Conservation (phyloP, 2,888 invertebrate species). For the Heteromurus nitidus region DNA sequence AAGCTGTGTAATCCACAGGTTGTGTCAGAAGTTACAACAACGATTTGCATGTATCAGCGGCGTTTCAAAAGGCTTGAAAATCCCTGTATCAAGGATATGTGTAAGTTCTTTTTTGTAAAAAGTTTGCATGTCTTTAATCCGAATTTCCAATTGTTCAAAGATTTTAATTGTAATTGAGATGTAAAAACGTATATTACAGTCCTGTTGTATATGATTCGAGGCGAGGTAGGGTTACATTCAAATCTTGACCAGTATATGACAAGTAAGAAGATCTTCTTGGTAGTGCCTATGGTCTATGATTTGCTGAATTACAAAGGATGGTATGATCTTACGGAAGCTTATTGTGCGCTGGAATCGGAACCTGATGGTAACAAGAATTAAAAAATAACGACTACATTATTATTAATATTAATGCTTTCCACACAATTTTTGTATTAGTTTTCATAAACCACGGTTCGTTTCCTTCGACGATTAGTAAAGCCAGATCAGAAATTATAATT, state of each 20-base stretch:
- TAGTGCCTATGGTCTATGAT: constrained; percentile 23
- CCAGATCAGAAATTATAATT: no score
- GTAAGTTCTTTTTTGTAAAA: constrained; percentile 6
- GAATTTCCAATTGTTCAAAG: no score
- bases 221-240: background rate
- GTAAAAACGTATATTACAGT: no score
- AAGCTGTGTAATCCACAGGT: no score
- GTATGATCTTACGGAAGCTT: constrained; percentile 21
- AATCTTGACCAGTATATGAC: background rate
- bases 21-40: no score
- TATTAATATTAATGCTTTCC: no score
- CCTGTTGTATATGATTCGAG: background rate
- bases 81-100: constrained; percentile 49
- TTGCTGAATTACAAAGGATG: constrained; percentile 7
- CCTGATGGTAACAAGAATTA: constrained; percentile 15
- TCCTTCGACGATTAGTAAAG: no score
- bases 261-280: background rate
- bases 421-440: background rate
- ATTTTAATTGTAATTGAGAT: no score
- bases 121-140: background rate
- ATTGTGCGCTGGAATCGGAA: constrained; percentile 9
- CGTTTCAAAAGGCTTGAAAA: constrained; percentile 9
- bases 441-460: no score
- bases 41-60: constrained; percentile 16
- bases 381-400: no score